These are phyloP conservation scores for Trachelus stipa DNA, from an alignment of 2,888 invertebrate genomes.

Conservation along the genomic window DNA sequence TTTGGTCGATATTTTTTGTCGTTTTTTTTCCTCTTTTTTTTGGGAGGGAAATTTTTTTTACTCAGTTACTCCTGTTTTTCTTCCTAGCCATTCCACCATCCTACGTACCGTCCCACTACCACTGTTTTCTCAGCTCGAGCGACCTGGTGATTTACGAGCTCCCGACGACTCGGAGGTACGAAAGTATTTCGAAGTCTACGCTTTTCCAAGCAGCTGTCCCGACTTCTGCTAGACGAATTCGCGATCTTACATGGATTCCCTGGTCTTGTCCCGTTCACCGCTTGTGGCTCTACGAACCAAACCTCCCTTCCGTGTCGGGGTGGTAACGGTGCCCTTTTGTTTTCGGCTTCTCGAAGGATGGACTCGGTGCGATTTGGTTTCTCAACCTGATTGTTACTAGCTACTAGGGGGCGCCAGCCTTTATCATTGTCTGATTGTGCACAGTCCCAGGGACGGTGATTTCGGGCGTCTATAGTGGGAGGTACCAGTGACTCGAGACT, in stretches of 20 bases:
- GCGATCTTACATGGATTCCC: neutral
- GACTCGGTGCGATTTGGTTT: neutral
- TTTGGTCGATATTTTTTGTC: neutral
- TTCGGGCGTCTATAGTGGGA: neutral
- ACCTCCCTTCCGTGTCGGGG: neutral
- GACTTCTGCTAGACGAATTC: neutral
- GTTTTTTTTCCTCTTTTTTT: neutral
- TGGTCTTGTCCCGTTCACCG: neutral
- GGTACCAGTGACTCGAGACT: neutral
- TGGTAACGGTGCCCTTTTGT: neutral
- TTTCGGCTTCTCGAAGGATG: neutral
- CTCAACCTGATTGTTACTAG: neutral
- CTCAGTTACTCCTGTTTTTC: neutral
- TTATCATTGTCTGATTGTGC: neutral
- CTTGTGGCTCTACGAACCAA: neutral
- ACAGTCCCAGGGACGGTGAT: neutral
- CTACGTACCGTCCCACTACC: neutral
- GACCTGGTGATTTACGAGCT: constrained; percentile 12
- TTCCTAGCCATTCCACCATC: neutral
- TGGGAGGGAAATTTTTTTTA: neutral
- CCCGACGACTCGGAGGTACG: neutral
- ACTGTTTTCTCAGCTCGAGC: neutral
- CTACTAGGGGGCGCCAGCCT: neutral
- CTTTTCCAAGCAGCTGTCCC: constrained; percentile 2
- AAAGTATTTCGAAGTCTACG: neutral